phyloP scores from a whole-genome alignment of 2,113 vertebrate species.

The Mesitornis unicolor region DNA sequence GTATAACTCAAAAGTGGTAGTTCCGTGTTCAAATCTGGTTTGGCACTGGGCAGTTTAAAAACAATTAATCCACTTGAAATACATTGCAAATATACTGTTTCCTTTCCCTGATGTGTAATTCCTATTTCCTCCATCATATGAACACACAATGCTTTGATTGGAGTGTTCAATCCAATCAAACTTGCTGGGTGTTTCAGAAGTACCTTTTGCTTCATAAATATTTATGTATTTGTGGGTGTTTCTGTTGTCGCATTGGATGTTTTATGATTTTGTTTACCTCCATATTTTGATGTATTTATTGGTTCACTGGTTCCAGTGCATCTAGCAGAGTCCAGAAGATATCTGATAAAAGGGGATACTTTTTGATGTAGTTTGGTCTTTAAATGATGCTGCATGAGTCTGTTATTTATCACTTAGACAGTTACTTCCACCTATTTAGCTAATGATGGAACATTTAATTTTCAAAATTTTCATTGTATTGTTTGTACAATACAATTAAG shows the following conservation, averaged over 20 bases:
- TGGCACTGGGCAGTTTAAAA: not conserved
- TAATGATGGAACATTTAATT: constrained; percentile 41
- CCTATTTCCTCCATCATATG: not conserved
- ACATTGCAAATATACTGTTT: not conserved
- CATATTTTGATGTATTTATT: constrained; percentile 60
- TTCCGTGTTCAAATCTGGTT: not conserved
- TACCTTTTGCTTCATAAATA: constrained; percentile 46
- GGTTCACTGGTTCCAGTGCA: not conserved
- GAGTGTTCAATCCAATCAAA: constrained; percentile 9
- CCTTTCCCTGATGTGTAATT: not conserved
- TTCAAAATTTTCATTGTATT: not conserved
- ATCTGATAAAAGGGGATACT: not conserved
- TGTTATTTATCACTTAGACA: not conserved
- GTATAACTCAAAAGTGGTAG: not conserved
- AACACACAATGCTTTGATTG: not conserved
- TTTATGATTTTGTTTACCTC: constrained; percentile 68
- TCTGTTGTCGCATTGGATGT: not conserved
- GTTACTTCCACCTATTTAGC: constrained; percentile 15
- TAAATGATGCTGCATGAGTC: not conserved
- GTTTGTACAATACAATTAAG: not conserved
- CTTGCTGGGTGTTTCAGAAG: not conserved
- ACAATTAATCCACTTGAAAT: not conserved
- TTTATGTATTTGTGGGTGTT: constrained; percentile 36
- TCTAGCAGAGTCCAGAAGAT: not conserved
- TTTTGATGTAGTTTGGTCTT: not conserved